phyloP scores from a whole-genome alignment of 2,797 vertebrate species.

The Enteromius unitaeniatus region DNA sequence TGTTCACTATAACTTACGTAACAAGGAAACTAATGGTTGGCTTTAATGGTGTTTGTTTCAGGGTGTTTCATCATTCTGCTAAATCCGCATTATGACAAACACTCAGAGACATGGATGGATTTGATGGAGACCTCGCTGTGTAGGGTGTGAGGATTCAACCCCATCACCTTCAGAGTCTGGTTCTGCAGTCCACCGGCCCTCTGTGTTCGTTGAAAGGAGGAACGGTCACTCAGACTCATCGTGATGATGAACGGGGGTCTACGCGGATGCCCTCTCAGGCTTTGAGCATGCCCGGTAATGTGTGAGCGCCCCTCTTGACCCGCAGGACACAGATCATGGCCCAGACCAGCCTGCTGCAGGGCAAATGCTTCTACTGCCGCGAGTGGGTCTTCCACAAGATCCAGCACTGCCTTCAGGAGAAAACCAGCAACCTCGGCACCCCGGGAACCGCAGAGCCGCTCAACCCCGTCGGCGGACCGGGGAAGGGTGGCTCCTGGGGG shows the following conservation, averaged over 20 bases:
- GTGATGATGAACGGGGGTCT: constrained; percentile 57
- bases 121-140: constrained; percentile 12
- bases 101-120: not conserved
- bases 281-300: constrained; percentile 73
- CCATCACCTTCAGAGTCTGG: not conserved
- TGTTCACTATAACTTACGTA: not conserved
- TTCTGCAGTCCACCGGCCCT: not conserved
- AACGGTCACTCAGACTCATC: constrained; percentile 23
- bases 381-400: constrained; percentile 99
- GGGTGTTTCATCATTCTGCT: constrained; percentile 16
- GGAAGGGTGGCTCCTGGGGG: constrained; percentile 87
- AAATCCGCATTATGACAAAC: not conserved
- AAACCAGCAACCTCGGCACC: constrained; percentile 81
- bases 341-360: constrained; percentile 96
- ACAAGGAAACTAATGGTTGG: not conserved
- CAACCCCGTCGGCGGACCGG: constrained; percentile 66
- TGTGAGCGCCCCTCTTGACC: constrained; percentile 67
- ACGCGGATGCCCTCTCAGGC: not conserved
- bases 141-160: not conserved
- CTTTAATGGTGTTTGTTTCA: constrained; percentile 27
- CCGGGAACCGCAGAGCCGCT: constrained; percentile 73
- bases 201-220: not conserved
- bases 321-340: constrained; percentile 81
- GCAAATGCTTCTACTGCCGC: constrained; percentile 97
- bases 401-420: constrained; percentile 98